phyloP scores from a whole-genome alignment of 2,113 vertebrate species.

The Aviceda subcristata region DNA sequence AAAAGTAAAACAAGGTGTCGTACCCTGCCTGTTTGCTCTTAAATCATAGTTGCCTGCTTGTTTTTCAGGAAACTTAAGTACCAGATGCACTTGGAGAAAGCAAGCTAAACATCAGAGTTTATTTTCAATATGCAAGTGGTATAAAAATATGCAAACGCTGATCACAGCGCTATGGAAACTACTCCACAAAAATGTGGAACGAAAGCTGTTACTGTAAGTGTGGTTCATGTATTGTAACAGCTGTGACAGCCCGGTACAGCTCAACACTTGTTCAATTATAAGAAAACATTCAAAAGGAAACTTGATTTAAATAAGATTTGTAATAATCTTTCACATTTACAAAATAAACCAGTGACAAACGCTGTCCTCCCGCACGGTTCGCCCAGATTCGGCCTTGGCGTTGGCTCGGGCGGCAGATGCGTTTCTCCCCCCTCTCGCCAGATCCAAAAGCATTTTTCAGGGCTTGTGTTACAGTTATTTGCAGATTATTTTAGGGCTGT shows the following conservation, averaged over 20 bases:
- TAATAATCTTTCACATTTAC: slow-evolving; percentile 48
- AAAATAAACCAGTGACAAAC: background rate
- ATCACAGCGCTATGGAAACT: slow-evolving; percentile 69
- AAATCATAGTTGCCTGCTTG: slow-evolving; percentile 1
- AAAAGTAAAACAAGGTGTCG: slow-evolving; percentile 47
- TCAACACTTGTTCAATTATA: slow-evolving; percentile 76
- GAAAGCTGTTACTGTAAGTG: slow-evolving; percentile 76
- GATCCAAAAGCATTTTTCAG: slow-evolving; percentile 2
- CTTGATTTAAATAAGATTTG: slow-evolving; percentile 67
- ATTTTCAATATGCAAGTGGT: slow-evolving; percentile 71
- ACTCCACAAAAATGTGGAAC: slow-evolving; percentile 80
- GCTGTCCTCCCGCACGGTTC: background rate
- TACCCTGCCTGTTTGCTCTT: background rate
- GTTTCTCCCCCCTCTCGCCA: background rate
- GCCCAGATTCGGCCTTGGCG: background rate
- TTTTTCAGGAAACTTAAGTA: slow-evolving; percentile 52
- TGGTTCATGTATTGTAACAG: slow-evolving; percentile 73
- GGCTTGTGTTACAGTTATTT: slow-evolving; percentile 42
- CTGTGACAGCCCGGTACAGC: slow-evolving; percentile 71
- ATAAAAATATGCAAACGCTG: slow-evolving; percentile 70
- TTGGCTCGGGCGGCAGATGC: background rate
- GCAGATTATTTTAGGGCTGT: slow-evolving; percentile 62
- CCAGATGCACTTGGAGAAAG: slow-evolving; percentile 64
- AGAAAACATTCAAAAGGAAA: slow-evolving; percentile 62
- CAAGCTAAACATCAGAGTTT: slow-evolving; percentile 68